Base-by-base conservation (phyloP, 2,888 invertebrate genomes). In the Eucriotettix oculatus region DNA sequence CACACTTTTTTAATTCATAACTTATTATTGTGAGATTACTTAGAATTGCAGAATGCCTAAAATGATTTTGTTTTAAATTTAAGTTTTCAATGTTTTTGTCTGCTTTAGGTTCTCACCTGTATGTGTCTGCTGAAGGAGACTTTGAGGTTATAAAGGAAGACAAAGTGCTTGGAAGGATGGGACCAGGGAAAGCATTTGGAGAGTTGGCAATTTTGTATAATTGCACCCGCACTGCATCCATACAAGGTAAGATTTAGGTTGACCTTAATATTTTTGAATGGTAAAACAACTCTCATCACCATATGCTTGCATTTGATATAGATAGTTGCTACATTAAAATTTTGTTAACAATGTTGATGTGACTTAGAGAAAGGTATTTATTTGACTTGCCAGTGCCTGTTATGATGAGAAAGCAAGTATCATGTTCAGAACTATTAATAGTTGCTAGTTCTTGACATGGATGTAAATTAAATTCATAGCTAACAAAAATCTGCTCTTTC, bases 131-230 rank as follows among this genome's bases (percentile, higher is more conserved):
- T 67, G 84, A 83, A 66, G 86, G 86, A 10, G 81, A 84, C 63
- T 76, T 85, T 65, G 83, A 85, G 70, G 84, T 86, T 9, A 77
- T 81, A 54, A 82, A 85, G 67, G 82, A 82, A 63, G 79, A 76
- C 42, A 77, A 79, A 64, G 76, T 79, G 7, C 72, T 86, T 57
- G 84, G 85, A 0, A 77, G 76, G 58, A 79, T 86, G 78, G 79
- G 80, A 9, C 77, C 84, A 0, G 85, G 85, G 9, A 77, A 80
- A 76, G 74, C 84, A 70, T 70, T 86, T 76, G 85, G 86, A 16
- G 86, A 86, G 70, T 72, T 86, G 58, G 86, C 86, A n/a, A 80
- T 87, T 65, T 74, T 87, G 9, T 87, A 87, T 73, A 86, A 86
- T 71, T 86, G 86, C 70, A 84, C 83, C 12, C 72, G 84, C 64